Conservation (phyloP, 2,888 invertebrate genomes). For the Drosophila antonietae region DNA sequence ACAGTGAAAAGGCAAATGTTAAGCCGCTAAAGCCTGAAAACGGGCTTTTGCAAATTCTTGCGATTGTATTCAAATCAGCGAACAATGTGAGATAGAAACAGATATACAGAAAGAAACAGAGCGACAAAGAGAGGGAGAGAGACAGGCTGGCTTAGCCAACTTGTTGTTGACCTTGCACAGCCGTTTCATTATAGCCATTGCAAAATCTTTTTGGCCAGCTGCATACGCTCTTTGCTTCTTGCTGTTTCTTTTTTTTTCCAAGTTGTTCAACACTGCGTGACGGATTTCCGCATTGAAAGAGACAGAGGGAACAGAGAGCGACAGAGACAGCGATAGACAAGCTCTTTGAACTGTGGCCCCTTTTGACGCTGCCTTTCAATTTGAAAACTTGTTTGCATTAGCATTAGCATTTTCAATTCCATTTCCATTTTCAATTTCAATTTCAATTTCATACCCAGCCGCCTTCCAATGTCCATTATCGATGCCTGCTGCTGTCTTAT, state of each 20-base stretch:
- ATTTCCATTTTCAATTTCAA: neutral
- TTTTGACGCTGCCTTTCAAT: slow-evolving; percentile 39
- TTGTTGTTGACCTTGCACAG: slow-evolving; percentile 67
- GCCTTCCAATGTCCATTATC: slow-evolving; percentile 14
- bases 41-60: slow-evolving; percentile 64
- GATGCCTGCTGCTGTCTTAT: slow-evolving; percentile 29
- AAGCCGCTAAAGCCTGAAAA: slow-evolving; percentile 35
- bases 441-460: slow-evolving; percentile 5
- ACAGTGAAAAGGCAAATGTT: slow-evolving; percentile 41
- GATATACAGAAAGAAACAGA: neutral
- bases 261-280: slow-evolving; percentile 63
- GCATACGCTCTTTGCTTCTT: slow-evolving; percentile 31
- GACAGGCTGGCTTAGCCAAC: slow-evolving; percentile 39
- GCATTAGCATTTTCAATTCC: slow-evolving; percentile 6
- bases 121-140: neutral
- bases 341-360: slow-evolving; percentile 57
- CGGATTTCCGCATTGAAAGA: slow-evolving; percentile 68
- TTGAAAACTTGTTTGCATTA: slow-evolving; percentile 35
- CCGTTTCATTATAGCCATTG: slow-evolving; percentile 61
- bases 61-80: slow-evolving; percentile 71
- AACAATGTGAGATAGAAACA: neutral
- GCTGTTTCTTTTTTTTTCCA: slow-evolving; percentile 10
- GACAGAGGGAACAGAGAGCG: neutral
- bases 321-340: slow-evolving; percentile 2
- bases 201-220: slow-evolving; percentile 70